Percentiles rank a stretch among this genome's conserved stretches.
Evolutionary conservation across 2,888 invertebrate species (phyloP).

Genomic region (Calephelis perditalis): DNA sequence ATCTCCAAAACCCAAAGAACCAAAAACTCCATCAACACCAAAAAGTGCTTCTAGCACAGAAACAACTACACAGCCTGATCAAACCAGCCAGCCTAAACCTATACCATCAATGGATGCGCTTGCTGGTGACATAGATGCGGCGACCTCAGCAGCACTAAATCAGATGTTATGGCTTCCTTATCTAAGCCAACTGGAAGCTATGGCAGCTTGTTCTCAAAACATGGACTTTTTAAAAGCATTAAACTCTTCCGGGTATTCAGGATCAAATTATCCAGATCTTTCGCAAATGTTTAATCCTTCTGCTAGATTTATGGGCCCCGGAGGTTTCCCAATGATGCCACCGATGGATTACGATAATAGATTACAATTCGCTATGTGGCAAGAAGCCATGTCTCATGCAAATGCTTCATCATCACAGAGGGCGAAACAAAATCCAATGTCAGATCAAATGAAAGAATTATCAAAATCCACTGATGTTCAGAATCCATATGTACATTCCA

Average conservation of each 20-base stretch:
- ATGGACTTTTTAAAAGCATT: constrained; percentile 79
- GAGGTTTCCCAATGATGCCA: constrained; percentile 62
- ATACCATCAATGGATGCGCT: constrained; percentile 63
- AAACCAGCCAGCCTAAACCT: constrained; percentile 44
- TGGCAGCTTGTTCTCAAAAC: constrained; percentile 76
- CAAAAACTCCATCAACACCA: constrained; percentile 38
- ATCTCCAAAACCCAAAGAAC: constrained; percentile 37
- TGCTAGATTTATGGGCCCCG: constrained; percentile 59
- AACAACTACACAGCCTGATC: constrained; percentile 38
- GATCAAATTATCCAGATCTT: constrained; percentile 67
- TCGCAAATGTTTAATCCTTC: constrained; percentile 69
- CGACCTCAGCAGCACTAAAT: constrained; percentile 82
- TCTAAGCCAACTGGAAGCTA: constrained; percentile 79
- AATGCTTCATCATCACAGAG: constrained; percentile 54
- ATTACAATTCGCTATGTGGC: constrained; percentile 82
- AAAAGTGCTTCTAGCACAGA: constrained; percentile 42
- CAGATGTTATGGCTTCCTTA: constrained; percentile 88
- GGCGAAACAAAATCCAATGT: constrained; percentile 45
- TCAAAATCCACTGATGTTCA: constrained; percentile 60
- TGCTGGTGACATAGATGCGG: constrained; percentile 82
- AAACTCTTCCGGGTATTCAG: constrained; percentile 67
- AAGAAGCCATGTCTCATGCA: constrained; percentile 81
- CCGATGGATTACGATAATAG: constrained; percentile 74
- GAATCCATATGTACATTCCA: constrained; percentile 65
- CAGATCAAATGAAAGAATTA: constrained; percentile 55